Evolutionary conservation across 2,113 vertebrate species (phyloP).

Genomic region (Cnemophilus loriae): DNA sequence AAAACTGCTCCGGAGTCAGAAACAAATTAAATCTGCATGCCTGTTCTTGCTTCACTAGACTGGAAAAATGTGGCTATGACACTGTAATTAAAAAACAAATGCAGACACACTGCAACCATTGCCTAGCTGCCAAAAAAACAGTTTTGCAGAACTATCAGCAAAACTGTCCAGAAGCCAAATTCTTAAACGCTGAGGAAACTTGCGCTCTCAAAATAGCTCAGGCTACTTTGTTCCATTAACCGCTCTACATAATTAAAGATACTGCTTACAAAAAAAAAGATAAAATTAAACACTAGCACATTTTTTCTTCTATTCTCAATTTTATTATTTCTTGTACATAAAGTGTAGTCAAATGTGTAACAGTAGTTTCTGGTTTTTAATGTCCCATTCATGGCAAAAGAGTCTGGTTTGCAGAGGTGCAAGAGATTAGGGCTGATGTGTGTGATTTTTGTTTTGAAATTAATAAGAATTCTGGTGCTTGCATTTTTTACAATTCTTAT

Average conservation of each 20-base stretch:
- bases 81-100: conserved; percentile 45
- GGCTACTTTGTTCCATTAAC: not conserved
- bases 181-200: conserved; percentile 16
- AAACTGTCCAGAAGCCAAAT: conserved; percentile 29
- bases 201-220: not conserved
- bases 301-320: not conserved
- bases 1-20: not conserved
- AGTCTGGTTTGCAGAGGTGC: not conserved
- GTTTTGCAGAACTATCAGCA: conserved; percentile 38
- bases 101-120: not conserved
- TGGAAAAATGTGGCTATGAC: conserved; percentile 37
- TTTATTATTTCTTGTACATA: not conserved
- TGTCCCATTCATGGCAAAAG: not conserved
- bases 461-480: not conserved
- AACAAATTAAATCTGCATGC: conserved; percentile 30
- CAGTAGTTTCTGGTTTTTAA: not conserved
- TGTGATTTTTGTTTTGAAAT: not conserved
- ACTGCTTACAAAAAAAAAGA: not conserved
- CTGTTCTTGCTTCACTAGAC: conserved; percentile 32
- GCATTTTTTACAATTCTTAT: not conserved
- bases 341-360: not conserved
- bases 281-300: not conserved
- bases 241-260: not conserved
- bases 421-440: not conserved
- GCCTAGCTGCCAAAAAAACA: conserved; percentile 14